A percentile compares a stretch with the other conserved stretches of the same genome.
Evolutionary conservation across 1,140 invertebrate species (phyloP).

Genomic region (Musca domestica): DNA sequence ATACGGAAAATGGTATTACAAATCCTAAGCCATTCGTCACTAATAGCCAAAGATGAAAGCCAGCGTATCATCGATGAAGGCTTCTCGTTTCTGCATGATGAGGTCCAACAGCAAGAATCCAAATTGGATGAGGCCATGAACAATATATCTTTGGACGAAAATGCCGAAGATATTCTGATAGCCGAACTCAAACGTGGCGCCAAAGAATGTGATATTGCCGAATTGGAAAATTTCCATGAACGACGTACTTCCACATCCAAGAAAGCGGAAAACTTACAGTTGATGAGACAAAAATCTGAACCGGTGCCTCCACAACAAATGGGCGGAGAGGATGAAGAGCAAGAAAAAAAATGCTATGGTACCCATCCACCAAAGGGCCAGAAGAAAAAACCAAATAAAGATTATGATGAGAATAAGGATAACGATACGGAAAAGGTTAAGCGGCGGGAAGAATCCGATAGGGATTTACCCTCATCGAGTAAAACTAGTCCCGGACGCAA

Average conservation of each 20-base stretch:
- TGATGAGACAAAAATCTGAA: conserved; percentile 49
- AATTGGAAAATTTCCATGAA: conserved; percentile 36
- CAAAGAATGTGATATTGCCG: conserved; percentile 36
- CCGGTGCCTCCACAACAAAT: conserved; percentile 32
- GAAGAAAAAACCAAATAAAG: conserved; percentile 21
- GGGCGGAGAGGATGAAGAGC: not conserved
- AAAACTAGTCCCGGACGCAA: conserved; percentile 49
- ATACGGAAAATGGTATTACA: conserved; percentile 81
- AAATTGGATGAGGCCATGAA: conserved; percentile 51
- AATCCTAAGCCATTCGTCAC: conserved; percentile 63
- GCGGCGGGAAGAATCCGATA: conserved; percentile 25
- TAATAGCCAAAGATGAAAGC: conserved; percentile 47
- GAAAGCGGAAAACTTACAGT: conserved; percentile 28
- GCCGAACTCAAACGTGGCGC: conserved; percentile 45
- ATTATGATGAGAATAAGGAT: conserved; percentile 43
- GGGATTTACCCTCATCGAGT: conserved; percentile 24
- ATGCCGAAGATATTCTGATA: conserved; percentile 49
- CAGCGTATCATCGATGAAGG: conserved; percentile 48
- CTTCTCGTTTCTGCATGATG: conserved; percentile 46
- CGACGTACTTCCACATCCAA: conserved; percentile 43
- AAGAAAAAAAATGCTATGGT: conserved; percentile 37
- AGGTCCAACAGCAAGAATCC: conserved; percentile 47
- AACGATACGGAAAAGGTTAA: conserved; percentile 42
- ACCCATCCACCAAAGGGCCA: conserved; percentile 47
- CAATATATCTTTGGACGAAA: conserved; percentile 45